Evolutionary conservation across 2,113 vertebrate genomes (phyloP), one percentile per base, ranked within the genome.

Genomic region (Varanus salvator): DNA sequence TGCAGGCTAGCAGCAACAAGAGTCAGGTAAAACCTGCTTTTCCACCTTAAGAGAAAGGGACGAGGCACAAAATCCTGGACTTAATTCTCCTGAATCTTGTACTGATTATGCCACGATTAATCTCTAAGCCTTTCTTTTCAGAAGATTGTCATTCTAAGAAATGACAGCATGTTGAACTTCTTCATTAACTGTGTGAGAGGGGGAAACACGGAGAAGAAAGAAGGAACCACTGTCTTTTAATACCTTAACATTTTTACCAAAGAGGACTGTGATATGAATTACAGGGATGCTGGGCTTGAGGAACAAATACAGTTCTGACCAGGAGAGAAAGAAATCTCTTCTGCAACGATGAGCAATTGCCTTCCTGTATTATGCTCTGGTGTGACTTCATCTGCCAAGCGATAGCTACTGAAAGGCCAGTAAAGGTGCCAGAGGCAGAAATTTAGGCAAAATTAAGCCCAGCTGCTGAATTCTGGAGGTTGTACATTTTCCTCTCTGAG

Each of bases 71-170:
- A 93, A 1, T 91, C 72, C 78, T 76, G 50, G 92, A 0, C 92
- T 93, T 91, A 93, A 93, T 85, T 48, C 77, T 90, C 66, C 60
- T 91, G 90, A 91, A 94, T 74, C 80, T 76, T 94, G 66, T 74
- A 68, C 34, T 34, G 87, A 94, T 93, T 93, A 94, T 85, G 4
- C 4, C 83, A 87, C 91, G 38, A 94, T 89, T 93, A 94, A 92
- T 92, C 84, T 93, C 76, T 93, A 85, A 89, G 81, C 60, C 52
- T 91, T 5, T 0, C 89, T 57, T 86, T 38, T 87, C 84, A 90
- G 38, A 52, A 60, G 27, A 89, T 91, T 88, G 87, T 31, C 74
- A 78, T 92, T 93, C 89, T 91, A 71, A 88, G 85, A 80, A 93
- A 89, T 0, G 0, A 88, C 90, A 88, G 23, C 34, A 93, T 92